phyloP scores from a whole-genome alignment of 2,113 vertebrate species.

The Cryptoleucopteryx plumbea region DNA sequence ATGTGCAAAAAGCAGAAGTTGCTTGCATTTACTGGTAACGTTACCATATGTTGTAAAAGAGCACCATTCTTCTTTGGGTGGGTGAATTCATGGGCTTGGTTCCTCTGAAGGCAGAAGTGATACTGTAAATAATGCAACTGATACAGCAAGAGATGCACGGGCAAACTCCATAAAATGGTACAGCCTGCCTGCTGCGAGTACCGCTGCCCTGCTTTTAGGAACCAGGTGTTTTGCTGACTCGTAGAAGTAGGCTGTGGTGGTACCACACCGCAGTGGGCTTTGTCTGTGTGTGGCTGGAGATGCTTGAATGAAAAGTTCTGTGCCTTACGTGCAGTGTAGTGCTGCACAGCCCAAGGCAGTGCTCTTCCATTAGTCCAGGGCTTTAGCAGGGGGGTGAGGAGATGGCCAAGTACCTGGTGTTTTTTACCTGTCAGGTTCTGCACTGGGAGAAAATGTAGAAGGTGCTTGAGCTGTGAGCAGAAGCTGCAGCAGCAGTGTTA shows the following conservation, averaged over 20 bases:
- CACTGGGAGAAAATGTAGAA: background rate
- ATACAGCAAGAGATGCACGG: rapidly evolving
- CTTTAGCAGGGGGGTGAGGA: background rate
- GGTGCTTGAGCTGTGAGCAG: background rate
- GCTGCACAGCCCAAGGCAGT: background rate
- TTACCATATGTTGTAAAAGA: background rate
- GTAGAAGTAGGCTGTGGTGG: background rate
- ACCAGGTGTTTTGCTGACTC: background rate
- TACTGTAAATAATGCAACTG: background rate
- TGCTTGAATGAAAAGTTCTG: background rate
- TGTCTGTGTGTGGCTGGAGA: background rate
- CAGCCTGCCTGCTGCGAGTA: background rate
- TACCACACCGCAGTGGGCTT: background rate
- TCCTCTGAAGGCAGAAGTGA: background rate
- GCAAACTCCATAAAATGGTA: background rate
- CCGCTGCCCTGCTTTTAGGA: background rate
- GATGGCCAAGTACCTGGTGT: background rate
- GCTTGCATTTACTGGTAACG: background rate
- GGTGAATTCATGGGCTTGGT: background rate
- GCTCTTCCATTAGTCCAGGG: background rate
- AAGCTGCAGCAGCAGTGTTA: background rate
- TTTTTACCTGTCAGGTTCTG: background rate
- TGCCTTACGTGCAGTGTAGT: background rate
- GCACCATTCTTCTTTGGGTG: background rate
- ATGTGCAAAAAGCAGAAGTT: background rate